A percentile compares a stretch with the other conserved stretches of the same genome.
phyloP scores from a whole-genome alignment of 2,113 vertebrate genomes.

The Barbus barbus region DNA sequence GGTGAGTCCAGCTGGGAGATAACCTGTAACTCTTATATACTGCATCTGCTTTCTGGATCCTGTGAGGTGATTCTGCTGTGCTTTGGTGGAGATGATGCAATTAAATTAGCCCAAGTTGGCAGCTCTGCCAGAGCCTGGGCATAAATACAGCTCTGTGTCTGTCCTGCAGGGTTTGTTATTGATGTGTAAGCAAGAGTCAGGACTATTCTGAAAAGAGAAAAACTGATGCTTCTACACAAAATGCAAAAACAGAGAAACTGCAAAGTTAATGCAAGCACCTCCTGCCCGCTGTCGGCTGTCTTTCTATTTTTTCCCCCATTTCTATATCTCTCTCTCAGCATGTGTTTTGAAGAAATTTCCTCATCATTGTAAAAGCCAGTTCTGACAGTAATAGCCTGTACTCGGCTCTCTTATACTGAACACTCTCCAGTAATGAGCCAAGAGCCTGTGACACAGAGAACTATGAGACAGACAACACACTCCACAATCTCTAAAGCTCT shows the following conservation, averaged over 20 bases:
- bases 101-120: conserved; percentile 31
- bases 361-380: conserved; percentile 5
- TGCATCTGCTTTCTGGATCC: conserved; percentile 17
- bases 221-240: background rate
- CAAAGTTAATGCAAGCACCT: conserved; percentile 9
- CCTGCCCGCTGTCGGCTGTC: background rate
- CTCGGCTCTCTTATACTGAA: conserved; percentile 6
- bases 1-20: background rate
- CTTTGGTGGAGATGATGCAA: conserved; percentile 25
- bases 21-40: conserved; percentile 16
- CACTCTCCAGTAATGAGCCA: conserved; percentile 3
- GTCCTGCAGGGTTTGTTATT: conserved; percentile 9
- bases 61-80: conserved; percentile 25
- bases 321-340: background rate
- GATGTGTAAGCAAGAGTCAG: background rate
- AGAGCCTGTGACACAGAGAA: background rate
- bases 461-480: background rate
- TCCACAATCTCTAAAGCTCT: background rate
- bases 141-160: conserved; percentile 24
- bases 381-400: conserved; percentile 22
- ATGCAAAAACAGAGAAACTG: background rate
- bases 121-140: background rate
- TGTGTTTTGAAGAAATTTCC: conserved; percentile 11
- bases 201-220: conserved; percentile 12
- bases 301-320: background rate